Evolutionary conservation across 2,113 vertebrate species (phyloP).

Genomic region (Phyllopteryx taeniolatus): DNA sequence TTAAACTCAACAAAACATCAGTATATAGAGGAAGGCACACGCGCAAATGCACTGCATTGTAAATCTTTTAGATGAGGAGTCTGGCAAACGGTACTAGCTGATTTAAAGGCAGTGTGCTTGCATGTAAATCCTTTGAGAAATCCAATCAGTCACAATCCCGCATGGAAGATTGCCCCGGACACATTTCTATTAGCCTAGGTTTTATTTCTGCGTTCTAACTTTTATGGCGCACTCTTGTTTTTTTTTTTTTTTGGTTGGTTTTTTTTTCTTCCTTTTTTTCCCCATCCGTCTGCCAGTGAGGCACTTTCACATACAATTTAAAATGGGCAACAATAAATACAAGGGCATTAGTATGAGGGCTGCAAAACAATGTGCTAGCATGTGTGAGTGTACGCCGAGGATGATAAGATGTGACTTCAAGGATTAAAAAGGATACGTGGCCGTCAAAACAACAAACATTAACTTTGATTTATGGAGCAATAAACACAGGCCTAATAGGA

Average conservation of each 20-base stretch:
- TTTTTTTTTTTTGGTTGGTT: constrained; percentile 8
- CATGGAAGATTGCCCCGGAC: background rate
- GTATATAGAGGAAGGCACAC: constrained; percentile 15
- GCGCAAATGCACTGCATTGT: constrained; percentile 25
- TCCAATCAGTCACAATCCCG: background rate
- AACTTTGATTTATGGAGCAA: constrained; percentile 57
- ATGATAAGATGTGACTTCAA: constrained; percentile 26
- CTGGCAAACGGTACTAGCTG: constrained; percentile 26
- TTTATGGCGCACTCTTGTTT: background rate
- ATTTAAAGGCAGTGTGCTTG: constrained; percentile 31
- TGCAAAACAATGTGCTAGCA: constrained; percentile 18
- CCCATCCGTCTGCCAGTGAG: background rate
- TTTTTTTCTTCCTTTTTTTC: background rate
- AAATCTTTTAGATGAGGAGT: constrained; percentile 41
- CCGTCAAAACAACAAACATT: constrained; percentile 37
- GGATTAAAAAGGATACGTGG: constrained; percentile 32
- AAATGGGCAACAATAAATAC: constrained; percentile 37
- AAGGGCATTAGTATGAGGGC: constrained; percentile 25
- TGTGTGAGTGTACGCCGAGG: constrained; percentile 33
- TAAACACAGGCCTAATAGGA: constrained; percentile 47
- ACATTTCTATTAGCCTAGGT: constrained; percentile 5
- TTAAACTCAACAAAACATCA: constrained; percentile 22
- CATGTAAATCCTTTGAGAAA: constrained; percentile 18
- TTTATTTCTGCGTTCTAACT: constrained; percentile 14
- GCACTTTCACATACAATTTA: constrained; percentile 25